A percentile compares a stretch with the other conserved stretches of the same genome.
Evolutionary conservation across 1,140 invertebrate species (phyloP).

Genomic region (Brachionus manjavacas): DNA sequence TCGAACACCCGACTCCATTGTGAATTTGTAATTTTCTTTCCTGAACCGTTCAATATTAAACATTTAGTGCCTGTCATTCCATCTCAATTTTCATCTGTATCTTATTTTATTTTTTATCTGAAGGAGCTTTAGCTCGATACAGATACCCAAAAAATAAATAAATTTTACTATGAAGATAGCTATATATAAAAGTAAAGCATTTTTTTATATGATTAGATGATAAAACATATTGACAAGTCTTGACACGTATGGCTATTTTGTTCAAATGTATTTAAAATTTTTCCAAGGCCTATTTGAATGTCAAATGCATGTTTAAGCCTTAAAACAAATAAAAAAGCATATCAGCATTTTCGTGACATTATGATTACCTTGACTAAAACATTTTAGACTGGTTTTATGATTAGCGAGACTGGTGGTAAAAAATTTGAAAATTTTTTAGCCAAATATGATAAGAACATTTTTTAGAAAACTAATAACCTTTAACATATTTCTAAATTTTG

Average conservation of each 20-base stretch:
- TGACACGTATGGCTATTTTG: not conserved
- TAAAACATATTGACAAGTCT: not conserved
- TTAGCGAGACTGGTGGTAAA: not conserved
- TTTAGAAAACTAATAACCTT: not conserved
- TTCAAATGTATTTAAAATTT: not conserved
- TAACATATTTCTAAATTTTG: not conserved
- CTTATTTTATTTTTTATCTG: too few relatives aligned
- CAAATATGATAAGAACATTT: not conserved
- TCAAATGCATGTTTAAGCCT: not conserved
- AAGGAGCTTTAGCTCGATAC: too few relatives aligned
- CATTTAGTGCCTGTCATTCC: too few relatives aligned
- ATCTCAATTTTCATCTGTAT: too few relatives aligned
- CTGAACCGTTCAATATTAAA: too few relatives aligned
- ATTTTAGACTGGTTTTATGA: not conserved
- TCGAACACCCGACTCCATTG: not conserved
- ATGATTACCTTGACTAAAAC: constrained; percentile 15
- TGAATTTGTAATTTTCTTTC: not conserved
- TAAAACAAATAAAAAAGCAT: not conserved
- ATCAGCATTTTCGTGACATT: not conserved
- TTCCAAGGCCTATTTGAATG: not conserved
- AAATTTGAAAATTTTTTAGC: not conserved
- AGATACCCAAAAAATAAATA: too few relatives aligned
- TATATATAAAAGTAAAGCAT: not conserved
- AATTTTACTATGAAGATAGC: too few relatives aligned
- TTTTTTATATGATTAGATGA: not conserved